Base-by-base conservation (phyloP, 1,140 invertebrate genomes). In the Aphidius ervi region DNA sequence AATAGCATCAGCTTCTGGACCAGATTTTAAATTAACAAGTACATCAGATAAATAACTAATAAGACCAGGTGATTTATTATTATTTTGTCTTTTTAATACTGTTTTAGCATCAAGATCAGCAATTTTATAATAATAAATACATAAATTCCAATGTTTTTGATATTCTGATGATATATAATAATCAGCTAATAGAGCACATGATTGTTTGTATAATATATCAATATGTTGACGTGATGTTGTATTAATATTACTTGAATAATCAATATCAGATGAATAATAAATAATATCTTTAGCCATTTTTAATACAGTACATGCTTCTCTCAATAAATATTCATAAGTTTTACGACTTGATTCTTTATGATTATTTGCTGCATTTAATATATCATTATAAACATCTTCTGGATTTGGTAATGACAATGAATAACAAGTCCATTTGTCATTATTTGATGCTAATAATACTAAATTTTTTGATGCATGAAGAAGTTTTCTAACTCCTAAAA, bases 401-500 rank as follows among this genome's bases (percentile, higher is more conserved):
- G 85, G 77, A 4, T 76, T 77, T 0, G 87, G 87, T 49, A 88
- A 66, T 62, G 83, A 82, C 31, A 90, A 68, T 9, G 83, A 84
- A 65, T 90, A 89, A 6, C 89, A 69, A 2, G 87, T 89, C 86
- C 88, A 88, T 42, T 77, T 82, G 42, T 78, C 81, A 46, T 88
- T 86, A 3, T 82, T 80, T 66, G 82, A 84, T 4, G 86, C 84
- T 3, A 92, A 73, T 4, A 92, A 76, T 10, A 89, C 78, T 5
- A 92, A 75, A 68, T 84, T 83, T 59, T 81, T 83, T 40, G 83
- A 81, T 5, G 85, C 82, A 1, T 86, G 77, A 9, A 88, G 75
- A 1, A 91, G 71, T 65, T 83, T 81, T 61, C 88, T 84, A 6
- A 90, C 86, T 7, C 87, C 87, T 55, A 91, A 73, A 66, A 92